phyloP scores from a whole-genome alignment of 2,888 invertebrate genomes.

The Nomada ruficornis region DNA sequence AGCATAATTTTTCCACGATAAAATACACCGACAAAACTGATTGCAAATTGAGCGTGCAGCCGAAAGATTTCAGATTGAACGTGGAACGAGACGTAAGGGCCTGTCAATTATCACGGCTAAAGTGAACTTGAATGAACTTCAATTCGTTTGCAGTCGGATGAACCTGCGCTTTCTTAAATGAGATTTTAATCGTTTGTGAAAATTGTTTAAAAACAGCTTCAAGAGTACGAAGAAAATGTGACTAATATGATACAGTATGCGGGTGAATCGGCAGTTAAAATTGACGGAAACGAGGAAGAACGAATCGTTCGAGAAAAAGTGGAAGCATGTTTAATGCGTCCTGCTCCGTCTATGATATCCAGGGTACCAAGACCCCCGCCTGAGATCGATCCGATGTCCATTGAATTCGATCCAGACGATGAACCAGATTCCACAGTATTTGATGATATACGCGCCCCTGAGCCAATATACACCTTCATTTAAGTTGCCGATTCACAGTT shows the following conservation, averaged over 20 bases:
- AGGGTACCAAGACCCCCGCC: conserved; percentile 61
- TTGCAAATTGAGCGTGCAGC: conserved; percentile 59
- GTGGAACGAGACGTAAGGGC: conserved; percentile 70
- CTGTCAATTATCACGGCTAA: no score
- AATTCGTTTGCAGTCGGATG: neutral
- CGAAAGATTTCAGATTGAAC: conserved; percentile 60
- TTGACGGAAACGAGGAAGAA: conserved; percentile 71
- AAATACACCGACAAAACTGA: conserved; percentile 22
- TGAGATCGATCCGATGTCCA: conserved; percentile 60
- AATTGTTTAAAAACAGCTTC: conserved; percentile 60
- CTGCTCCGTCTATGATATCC: conserved; percentile 67
- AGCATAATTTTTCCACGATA: conserved; percentile 52
- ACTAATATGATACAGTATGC: conserved; percentile 72
- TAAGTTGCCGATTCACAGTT: conserved; percentile 9
- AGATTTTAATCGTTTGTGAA: neutral
- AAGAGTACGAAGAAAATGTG: conserved; percentile 71
- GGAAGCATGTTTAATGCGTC: conserved; percentile 73
- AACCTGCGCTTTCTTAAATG: neutral
- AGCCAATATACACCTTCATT: conserved; percentile 56
- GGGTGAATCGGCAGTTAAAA: conserved; percentile 69
- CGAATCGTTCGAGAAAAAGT: conserved; percentile 70
- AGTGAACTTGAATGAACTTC: neutral
- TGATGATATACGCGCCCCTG: conserved; percentile 67
- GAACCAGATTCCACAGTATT: conserved; percentile 68
- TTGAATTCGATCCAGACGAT: conserved; percentile 78